A percentile compares a stretch with the other conserved stretches of the same genome.
Evolutionary conservation across 1,140 invertebrate species (phyloP).

Genomic region (Drosophila neocordata): DNA sequence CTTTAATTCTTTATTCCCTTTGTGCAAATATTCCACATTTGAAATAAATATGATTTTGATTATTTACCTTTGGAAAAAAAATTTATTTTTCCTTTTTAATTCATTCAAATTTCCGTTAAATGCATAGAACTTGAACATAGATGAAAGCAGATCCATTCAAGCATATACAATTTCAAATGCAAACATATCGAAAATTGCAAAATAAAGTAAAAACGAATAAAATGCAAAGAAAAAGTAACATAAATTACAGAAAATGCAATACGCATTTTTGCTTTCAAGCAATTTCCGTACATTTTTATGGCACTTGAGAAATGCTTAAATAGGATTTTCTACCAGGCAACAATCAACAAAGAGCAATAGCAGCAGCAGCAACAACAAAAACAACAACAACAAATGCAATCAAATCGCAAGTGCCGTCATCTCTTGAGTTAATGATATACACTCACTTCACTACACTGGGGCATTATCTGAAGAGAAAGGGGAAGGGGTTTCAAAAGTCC

Average conservation of each 20-base stretch:
- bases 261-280: slow-evolving; percentile 70
- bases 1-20: neutral
- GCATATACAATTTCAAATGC: slow-evolving; percentile 15
- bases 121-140: slow-evolving; percentile 1
- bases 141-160: slow-evolving; percentile 13
- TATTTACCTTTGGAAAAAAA: neutral
- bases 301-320: slow-evolving; percentile 54
- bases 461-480: slow-evolving; percentile 37
- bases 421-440: slow-evolving; percentile 77
- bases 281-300: slow-evolving; percentile 58
- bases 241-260: slow-evolving; percentile 21
- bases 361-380: slow-evolving; percentile 37
- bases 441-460: slow-evolving; percentile 63
- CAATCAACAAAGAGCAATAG: neutral
- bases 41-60: neutral
- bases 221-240: slow-evolving; percentile 22
- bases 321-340: slow-evolving; percentile 50
- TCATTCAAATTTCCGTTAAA: slow-evolving; percentile 12
- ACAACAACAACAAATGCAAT: slow-evolving; percentile 58
- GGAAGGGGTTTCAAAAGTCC: slow-evolving; percentile 34
- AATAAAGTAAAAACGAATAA: neutral
- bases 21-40: neutral
- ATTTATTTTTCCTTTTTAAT: neutral
- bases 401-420: slow-evolving; percentile 69
- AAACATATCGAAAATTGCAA: slow-evolving; percentile 17